Percentiles rank a stretch among this genome's conserved stretches.
Evolutionary conservation across 2,113 vertebrate genomes (phyloP).

Genomic region (Caloenas nicobarica): DNA sequence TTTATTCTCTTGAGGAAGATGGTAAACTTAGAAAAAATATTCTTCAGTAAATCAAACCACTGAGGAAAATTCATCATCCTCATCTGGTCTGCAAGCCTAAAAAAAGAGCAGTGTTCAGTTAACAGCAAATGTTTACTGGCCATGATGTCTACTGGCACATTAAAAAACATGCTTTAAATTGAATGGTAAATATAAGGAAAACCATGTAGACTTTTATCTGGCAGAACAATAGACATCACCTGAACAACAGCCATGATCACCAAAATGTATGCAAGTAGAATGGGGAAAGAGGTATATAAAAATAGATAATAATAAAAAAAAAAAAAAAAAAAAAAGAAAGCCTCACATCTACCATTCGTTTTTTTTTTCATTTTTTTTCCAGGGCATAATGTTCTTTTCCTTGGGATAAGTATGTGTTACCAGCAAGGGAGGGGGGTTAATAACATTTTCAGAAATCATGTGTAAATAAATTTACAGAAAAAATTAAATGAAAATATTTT

Average conservation of each 20-base stretch:
- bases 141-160: not conserved
- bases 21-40: constrained; percentile 89
- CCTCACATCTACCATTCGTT: not conserved
- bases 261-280: not conserved
- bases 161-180: not conserved
- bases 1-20: constrained; percentile 93
- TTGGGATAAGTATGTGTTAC: not conserved
- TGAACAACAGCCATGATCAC: not conserved
- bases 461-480: not conserved
- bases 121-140: not conserved
- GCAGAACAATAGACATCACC: not conserved
- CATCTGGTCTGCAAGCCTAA: constrained; percentile 94
- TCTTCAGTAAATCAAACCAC: constrained; percentile 91
- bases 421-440: not conserved
- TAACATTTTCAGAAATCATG: not conserved
- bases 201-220: not conserved
- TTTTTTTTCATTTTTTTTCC: not conserved
- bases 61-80: constrained; percentile 94
- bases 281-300: not conserved
- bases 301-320: not conserved
- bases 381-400: not conserved
- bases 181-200: not conserved
- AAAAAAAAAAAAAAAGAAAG: not conserved
- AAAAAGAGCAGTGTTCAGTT: constrained; percentile 20
- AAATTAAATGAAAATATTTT: not conserved